These are phyloP conservation scores for Agriopis aurantiaria DNA, from an alignment of 2,888 invertebrate species.

Conservation along the genomic window DNA sequence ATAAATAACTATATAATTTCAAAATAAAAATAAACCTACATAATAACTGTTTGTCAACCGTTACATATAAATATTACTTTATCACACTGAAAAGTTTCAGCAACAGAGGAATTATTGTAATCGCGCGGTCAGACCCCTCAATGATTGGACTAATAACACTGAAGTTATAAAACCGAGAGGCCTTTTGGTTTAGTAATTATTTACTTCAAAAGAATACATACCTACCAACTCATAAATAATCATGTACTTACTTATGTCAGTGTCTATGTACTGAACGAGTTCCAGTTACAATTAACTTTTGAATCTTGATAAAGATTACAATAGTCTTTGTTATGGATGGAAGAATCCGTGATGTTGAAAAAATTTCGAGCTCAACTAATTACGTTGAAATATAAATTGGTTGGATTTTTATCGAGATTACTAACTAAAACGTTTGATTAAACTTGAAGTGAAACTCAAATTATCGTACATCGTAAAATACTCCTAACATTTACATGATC, in stretches of 20 bases:
- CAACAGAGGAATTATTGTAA: too few relatives aligned
- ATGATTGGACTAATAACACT: too few relatives aligned
- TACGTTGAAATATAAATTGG: slow-evolving; percentile 27
- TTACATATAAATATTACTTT: too few relatives aligned
- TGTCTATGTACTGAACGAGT: slow-evolving; percentile 8
- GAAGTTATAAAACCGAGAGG: too few relatives aligned
- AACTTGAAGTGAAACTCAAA: slow-evolving; percentile 8
- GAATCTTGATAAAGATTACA: slow-evolving; percentile 61
- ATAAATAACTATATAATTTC: too few relatives aligned
- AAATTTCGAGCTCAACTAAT: slow-evolving; percentile 33
- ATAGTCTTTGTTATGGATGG: slow-evolving; percentile 61
- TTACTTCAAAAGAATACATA: not conserved
- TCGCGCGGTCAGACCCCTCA: too few relatives aligned
- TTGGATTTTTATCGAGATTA: slow-evolving; percentile 16
- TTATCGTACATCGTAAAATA: not conserved
- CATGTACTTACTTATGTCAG: not conserved
- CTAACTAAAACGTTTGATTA: slow-evolving; percentile 13
- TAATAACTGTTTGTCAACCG: too few relatives aligned
- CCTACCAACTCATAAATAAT: not conserved
- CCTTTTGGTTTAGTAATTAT: too few relatives aligned
- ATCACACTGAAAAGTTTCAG: too few relatives aligned
- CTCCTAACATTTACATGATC: not conserved
- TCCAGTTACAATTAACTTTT: slow-evolving; percentile 32
- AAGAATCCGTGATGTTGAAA: slow-evolving; percentile 43
- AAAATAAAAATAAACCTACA: too few relatives aligned